Conservation (phyloP, 2,888 invertebrate species). For the Zelleria hepariella region DNA sequence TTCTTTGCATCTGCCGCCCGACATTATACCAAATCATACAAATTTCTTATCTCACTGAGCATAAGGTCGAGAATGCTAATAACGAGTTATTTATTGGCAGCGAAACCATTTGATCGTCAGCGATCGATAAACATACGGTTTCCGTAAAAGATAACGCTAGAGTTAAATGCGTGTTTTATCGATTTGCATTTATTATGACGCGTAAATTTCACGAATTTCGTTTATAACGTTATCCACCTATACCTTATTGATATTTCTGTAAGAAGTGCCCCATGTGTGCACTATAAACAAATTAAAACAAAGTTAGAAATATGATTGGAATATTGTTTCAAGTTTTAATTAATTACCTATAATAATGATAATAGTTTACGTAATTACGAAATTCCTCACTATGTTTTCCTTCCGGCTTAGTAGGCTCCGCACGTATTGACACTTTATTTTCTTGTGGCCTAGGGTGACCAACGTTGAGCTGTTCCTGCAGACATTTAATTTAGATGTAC, state of each 20-base stretch:
- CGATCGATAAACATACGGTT: background rate
- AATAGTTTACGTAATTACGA: no score
- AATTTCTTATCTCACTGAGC: conserved; percentile 9
- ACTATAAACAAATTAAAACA: no score
- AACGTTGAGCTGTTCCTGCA: no score
- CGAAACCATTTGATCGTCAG: background rate
- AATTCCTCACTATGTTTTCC: no score
- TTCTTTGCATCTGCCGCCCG: conserved; percentile 40
- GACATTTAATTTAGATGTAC: no score
- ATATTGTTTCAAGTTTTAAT: background rate
- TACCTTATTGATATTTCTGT: background rate
- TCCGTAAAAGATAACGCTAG: background rate
- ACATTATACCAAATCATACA: conserved; percentile 66
- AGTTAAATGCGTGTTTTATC: conserved; percentile 6
- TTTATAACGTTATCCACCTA: background rate
- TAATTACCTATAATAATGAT: background rate
- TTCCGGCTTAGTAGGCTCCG: no score
- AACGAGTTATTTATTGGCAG: conserved; percentile 1
- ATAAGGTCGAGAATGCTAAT: background rate
- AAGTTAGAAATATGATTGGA: background rate
- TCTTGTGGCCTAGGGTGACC: no score
- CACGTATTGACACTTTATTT: no score
- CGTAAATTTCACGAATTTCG: background rate
- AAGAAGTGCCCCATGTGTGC: background rate
- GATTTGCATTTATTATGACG: background rate